Base-by-base conservation (phyloP, 2,113 vertebrate species). In the Chaetura pelagica region DNA sequence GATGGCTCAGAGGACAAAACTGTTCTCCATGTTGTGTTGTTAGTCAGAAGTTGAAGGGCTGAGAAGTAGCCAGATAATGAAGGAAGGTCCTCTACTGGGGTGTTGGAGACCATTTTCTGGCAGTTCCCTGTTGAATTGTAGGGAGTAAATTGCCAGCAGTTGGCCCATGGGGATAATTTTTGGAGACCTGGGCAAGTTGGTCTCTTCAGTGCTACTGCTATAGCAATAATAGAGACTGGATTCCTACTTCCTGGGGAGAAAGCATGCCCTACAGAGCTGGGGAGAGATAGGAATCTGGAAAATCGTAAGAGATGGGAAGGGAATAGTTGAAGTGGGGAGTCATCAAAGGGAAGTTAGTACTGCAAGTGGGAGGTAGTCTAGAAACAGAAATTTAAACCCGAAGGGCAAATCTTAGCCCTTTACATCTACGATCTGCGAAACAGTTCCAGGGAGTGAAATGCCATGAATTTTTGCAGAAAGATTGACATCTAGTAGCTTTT, bases 211-310 rank as follows among this genome's bases (percentile, higher is more conserved):
- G 0, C 7, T 78, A 19, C 18, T 54, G n/a, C 0, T 1, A 13
- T 7, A 35, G 7, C 38, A 57, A 10, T 29, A 75, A 42, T 1
- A 32, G 34, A 30, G 38, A 11, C 5, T 63, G 22, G 18, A 90
- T 80, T 71, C 59, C 55, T 93, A 24, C 67, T 85, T 90, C 82
- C 61, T 94, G 85, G 59, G 90, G 90, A 92, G 51, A 75, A 55
- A 90, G 55, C 0, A 2, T 71, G 44, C 79, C 92, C 83, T 58
- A 35, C 0, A 0, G 85, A 94, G 27, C 21, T 72, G n/a, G 10
- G 21, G 34, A 73, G 51, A 94, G 85, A 92, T 81, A 87, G 64
- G 73, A 68, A 93, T 90, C 40, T 0, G 64, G 49, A 75, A 78
- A 64, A 71, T 93, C 79, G 67, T 54, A 67, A 68, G 86, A 76